These are phyloP conservation scores for Dinomys branickii DNA, from an alignment of 2,113 vertebrate genomes.

Conservation along the genomic window DNA sequence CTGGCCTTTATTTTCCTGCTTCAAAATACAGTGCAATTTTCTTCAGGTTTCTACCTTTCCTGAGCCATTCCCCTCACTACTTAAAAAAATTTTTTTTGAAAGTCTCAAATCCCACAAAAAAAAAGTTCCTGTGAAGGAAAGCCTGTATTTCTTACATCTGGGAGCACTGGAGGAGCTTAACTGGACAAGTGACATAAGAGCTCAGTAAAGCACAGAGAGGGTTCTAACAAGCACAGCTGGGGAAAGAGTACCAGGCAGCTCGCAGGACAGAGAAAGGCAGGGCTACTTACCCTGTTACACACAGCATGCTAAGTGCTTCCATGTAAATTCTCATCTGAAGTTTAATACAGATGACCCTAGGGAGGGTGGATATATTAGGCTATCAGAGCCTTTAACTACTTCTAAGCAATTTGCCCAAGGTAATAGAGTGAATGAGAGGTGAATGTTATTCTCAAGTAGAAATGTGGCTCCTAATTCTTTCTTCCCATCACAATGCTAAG, in stretches of 20 bases:
- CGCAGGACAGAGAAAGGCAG: background rate
- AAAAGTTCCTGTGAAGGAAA: background rate
- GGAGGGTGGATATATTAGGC: background rate
- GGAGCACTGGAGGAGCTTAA: conserved; percentile 12
- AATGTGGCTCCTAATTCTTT: background rate
- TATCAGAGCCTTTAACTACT: background rate
- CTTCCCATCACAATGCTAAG: background rate
- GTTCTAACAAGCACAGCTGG: conserved; percentile 13
- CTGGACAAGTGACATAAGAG: background rate
- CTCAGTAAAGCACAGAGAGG: background rate
- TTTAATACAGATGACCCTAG: background rate
- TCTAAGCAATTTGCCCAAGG: background rate
- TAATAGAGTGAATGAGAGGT: background rate
- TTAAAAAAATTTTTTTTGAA: conserved; percentile 53
- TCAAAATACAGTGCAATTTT: background rate
- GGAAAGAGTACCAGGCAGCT: background rate
- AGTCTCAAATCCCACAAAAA: conserved; percentile 27
- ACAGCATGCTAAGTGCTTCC: background rate
- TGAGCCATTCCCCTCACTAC: background rate
- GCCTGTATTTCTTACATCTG: background rate
- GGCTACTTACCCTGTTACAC: background rate
- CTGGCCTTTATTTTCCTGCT: conserved; percentile 26
- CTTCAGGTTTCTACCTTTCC: conserved; percentile 37
- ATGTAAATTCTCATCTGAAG: background rate
- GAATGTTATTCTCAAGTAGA: background rate